Conservation (phyloP, 2,888 invertebrate species). For the Bellardia bayeri region DNA sequence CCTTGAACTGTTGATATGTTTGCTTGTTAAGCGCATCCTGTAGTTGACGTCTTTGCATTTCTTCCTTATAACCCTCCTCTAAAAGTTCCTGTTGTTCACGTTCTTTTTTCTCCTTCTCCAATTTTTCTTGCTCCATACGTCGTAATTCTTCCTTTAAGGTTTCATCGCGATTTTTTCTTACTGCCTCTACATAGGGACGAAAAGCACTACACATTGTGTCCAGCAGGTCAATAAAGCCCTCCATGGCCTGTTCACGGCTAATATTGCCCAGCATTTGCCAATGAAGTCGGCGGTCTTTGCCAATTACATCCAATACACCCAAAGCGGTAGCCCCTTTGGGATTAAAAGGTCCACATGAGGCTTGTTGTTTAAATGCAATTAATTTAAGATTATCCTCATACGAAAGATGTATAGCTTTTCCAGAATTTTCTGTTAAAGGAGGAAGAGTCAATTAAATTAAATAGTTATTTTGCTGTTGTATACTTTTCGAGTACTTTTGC, state of each 20-base stretch:
- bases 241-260: slow-evolving; percentile 94
- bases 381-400: slow-evolving; percentile 96
- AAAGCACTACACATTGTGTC: slow-evolving; percentile 95
- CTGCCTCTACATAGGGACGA: slow-evolving; percentile 95
- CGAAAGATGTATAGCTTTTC: slow-evolving; percentile 97
- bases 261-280: slow-evolving; percentile 97
- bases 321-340: slow-evolving; percentile 90
- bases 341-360: slow-evolving; percentile 92
- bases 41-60: slow-evolving; percentile 88
- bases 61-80: slow-evolving; percentile 82
- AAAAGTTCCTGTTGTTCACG: slow-evolving; percentile 79
- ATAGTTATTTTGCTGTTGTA: background rate
- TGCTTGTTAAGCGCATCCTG: slow-evolving; percentile 98
- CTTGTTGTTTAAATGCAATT: slow-evolving; percentile 96
- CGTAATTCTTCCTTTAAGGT: slow-evolving; percentile 86
- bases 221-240: slow-evolving; percentile 94
- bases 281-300: slow-evolving; percentile 94
- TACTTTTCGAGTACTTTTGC: slow-evolving; percentile 50
- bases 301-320: slow-evolving; percentile 97
- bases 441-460: slow-evolving; percentile 1
- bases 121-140: slow-evolving; percentile 80
- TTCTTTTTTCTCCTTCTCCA: slow-evolving; percentile 77
- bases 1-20: slow-evolving; percentile 94
- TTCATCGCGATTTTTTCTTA: slow-evolving; percentile 93
- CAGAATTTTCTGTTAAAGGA: slow-evolving; percentile 92